Base-by-base conservation (phyloP, 2,113 vertebrate genomes). In the Microcebus tavaratra region DNA sequence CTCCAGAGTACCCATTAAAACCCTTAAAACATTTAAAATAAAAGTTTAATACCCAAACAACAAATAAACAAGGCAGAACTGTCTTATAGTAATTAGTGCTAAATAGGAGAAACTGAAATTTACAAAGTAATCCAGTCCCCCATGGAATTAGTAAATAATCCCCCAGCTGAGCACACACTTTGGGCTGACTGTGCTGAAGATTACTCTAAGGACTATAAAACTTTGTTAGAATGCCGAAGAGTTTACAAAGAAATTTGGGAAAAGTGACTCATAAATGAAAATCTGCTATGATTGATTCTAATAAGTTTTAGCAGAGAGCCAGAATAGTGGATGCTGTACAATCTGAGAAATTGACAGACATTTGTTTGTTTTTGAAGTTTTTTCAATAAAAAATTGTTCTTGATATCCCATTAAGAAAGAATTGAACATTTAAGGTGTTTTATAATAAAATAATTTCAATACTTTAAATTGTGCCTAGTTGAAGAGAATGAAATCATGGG, bases 191-290 rank as follows among this genome's bases (percentile, higher is more conserved):
- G 99, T 99, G 99, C 99, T 97, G 99, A 99, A 98, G 99, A 99
- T 99, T 99, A 99, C 98, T 99, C 99, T 99, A 99, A 99, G 99
- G 99, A 99, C 99, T 99, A 99, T 98, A 99, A 99, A 99, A 99
- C 99, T 99, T 99, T 99, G 99, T 99, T 99, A 99, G 99, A 99
- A 99, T 0, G 98, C 99, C 96, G 99, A 99, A 98, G 99, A 99
- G 98, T 99, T 99, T 99, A 99, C 99, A 99, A 99, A 99, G 99
- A 99, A 99, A 99, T 99, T 99, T 94, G 98, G 99, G 85, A 99
- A 96, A 99, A 99, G 98, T 99, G 99, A 99, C 99, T 99, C 99
- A 98, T 99, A 98, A 99, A 99, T 99, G 99, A 99, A 99, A 99
- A 98, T 97, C 95, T 98, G 98, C 96, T 97, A 98, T 97, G 96